Evolutionary conservation across 2,797 vertebrate genomes (phyloP).

Genomic region (Sebastes kiyomatsui): DNA sequence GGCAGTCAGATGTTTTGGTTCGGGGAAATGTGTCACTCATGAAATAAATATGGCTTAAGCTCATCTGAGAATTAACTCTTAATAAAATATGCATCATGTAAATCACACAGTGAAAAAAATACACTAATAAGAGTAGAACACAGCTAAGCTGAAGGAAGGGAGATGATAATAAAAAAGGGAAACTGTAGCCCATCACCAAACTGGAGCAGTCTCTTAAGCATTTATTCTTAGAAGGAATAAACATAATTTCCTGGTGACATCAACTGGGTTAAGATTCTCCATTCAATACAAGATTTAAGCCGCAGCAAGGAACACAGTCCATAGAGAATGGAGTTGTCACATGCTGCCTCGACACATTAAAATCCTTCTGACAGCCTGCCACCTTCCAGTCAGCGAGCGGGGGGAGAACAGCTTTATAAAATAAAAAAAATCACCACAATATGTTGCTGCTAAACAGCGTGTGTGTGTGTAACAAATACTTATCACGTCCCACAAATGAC

Average conservation of each 20-base stretch:
- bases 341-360: slow-evolving; percentile 67
- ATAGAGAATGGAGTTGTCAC: slow-evolving; percentile 76
- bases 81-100: slow-evolving; percentile 50
- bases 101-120: slow-evolving; percentile 27
- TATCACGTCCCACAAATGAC: slow-evolving; percentile 4
- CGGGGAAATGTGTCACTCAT: slow-evolving; percentile 6
- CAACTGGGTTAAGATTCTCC: slow-evolving; percentile 62
- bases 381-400: slow-evolving; percentile 50
- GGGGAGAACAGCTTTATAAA: slow-evolving; percentile 31
- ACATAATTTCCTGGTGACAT: slow-evolving; percentile 72
- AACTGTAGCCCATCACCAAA: slow-evolving; percentile 40
- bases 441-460: slow-evolving; percentile 22
- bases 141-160: slow-evolving; percentile 26
- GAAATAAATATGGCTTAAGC: slow-evolving; percentile 36
- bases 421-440: slow-evolving; percentile 18
- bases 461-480: slow-evolving; percentile 11
- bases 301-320: slow-evolving; percentile 53
- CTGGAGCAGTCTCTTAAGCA: slow-evolving; percentile 39
- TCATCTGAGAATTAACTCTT: slow-evolving; percentile 29
- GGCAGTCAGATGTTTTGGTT: slow-evolving; percentile 31
- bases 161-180: slow-evolving; percentile 7
- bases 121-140: slow-evolving; percentile 21
- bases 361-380: slow-evolving; percentile 71
- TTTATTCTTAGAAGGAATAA: slow-evolving; percentile 77
- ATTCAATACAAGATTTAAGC: slow-evolving; percentile 73